A percentile compares a stretch with the other conserved stretches of the same genome.
Evolutionary conservation across 2,888 invertebrate genomes (phyloP).

Genomic region (Rotaria macrura): DNA sequence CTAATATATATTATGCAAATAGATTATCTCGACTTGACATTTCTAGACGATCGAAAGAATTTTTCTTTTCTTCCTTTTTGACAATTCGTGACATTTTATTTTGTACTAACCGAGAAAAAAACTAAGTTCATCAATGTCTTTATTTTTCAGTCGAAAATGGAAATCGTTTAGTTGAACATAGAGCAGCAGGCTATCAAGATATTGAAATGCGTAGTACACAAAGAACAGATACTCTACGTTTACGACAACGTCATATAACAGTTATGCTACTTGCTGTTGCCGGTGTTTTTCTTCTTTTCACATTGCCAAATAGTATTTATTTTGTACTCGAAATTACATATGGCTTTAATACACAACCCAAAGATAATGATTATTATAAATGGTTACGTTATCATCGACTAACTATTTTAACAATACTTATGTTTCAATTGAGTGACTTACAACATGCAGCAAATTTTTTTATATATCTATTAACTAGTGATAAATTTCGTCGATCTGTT

Average conservation of each 20-base stretch:
- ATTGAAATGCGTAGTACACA: constrained; percentile 4
- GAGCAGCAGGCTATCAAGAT: background rate
- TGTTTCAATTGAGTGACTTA: constrained; percentile 5
- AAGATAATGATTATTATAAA: background rate
- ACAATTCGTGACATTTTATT: too few relatives aligned
- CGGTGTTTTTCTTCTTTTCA: background rate
- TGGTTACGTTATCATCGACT: constrained; percentile 5
- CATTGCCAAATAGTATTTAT: constrained; percentile 11
- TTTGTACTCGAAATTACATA: background rate
- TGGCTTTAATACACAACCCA: background rate
- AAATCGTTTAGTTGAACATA: background rate
- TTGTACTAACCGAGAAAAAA: too few relatives aligned
- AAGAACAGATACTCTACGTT: background rate
- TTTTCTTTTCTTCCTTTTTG: too few relatives aligned
- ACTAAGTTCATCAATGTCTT: too few relatives aligned
- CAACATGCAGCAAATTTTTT: constrained; percentile 15
- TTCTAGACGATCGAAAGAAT: too few relatives aligned
- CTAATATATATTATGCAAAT: too few relatives aligned
- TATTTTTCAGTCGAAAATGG: background rate
- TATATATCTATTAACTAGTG: background rate
- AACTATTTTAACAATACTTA: background rate
- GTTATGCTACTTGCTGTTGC: constrained; percentile 10
- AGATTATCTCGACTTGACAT: too few relatives aligned
- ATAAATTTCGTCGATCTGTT: constrained; percentile 18
- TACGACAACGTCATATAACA: constrained; percentile 8